phyloP scores from a whole-genome alignment of 92 coral and sea anemone genomes.

The Nematostella vectensis region DNA sequence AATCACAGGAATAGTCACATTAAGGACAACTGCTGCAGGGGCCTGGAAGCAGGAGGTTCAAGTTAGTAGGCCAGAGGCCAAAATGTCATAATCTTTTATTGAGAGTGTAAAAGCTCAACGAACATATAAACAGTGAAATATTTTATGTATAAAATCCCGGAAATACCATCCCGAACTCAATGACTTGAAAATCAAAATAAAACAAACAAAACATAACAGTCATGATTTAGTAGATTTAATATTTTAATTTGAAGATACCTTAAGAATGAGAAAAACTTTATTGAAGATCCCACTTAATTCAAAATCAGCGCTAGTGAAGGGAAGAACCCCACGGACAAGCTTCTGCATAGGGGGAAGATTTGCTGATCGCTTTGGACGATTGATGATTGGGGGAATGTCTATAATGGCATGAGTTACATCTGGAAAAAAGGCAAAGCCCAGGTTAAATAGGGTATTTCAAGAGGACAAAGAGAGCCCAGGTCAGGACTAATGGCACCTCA shows the following conservation, averaged over 20 bases:
- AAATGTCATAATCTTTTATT: not conserved
- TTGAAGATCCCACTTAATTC: constrained; percentile 29
- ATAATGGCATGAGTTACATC: not conserved
- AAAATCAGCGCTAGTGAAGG: constrained; percentile 51
- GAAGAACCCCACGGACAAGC: constrained; percentile 45
- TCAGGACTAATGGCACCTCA: no score
- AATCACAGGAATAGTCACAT: constrained; percentile 74
- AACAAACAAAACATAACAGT: no score
- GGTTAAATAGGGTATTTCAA: no score
- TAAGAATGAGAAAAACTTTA: constrained; percentile 49
- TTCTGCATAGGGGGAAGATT: constrained; percentile 13
- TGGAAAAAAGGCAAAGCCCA: not conserved
- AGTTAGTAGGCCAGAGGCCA: not conserved
- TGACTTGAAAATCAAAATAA: no score
- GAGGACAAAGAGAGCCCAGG: no score
- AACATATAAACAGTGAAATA: no score
- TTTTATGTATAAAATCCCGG: no score
- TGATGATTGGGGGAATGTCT: not conserved
- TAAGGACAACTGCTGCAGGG: constrained; percentile 65
- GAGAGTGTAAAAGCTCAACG: no score
- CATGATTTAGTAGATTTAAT: no score
- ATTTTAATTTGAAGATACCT: constrained; percentile 45
- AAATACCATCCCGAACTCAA: no score
- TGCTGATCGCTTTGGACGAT: not conserved
- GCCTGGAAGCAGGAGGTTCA: constrained; percentile 32